These are phyloP conservation scores for Echiichthys vipera DNA, from an alignment of 2,797 vertebrate species.

Conservation along the genomic window DNA sequence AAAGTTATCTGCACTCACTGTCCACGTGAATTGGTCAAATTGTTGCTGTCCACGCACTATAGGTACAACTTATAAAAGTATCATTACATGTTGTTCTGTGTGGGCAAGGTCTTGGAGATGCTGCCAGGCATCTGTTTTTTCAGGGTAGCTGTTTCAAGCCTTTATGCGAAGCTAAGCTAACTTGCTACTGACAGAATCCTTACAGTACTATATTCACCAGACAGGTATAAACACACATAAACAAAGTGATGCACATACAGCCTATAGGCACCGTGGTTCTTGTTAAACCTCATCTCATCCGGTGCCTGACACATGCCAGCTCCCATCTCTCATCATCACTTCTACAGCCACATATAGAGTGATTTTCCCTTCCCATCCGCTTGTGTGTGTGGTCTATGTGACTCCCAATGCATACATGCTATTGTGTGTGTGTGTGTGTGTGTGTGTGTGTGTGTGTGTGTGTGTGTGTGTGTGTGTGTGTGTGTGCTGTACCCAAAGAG, in stretches of 20 bases:
- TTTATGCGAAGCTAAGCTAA: not conserved
- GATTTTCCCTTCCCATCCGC: slow-evolving; percentile 35
- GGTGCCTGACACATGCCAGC: slow-evolving; percentile 61
- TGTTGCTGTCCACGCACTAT: no score
- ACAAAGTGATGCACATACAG: slow-evolving; percentile 7
- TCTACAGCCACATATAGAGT: slow-evolving; percentile 50
- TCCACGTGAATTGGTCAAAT: no score
- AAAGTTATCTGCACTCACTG: no score
- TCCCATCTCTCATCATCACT: slow-evolving; percentile 59
- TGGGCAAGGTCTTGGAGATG: no score
- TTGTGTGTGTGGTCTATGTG: slow-evolving; percentile 55
- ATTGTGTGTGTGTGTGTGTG: slow-evolving; percentile 39
- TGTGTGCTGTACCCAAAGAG: slow-evolving; percentile 39
- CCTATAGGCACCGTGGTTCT: slow-evolving; percentile 6
- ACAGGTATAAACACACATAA: not conserved
- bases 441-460: slow-evolving; percentile 13
- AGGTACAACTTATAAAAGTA: no score
- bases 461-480: slow-evolving; percentile 49
- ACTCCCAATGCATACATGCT: slow-evolving; percentile 14
- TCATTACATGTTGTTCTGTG: no score
- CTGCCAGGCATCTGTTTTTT: not conserved
- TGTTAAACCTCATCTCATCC: slow-evolving; percentile 51
- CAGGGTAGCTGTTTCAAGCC: not conserved
- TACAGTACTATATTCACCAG: not conserved
- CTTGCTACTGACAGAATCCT: not conserved